A percentile compares a stretch with the other conserved stretches of the same genome.
These are phyloP conservation scores for Lethrus apterus DNA, from an alignment of 1,140 invertebrate species.

Conservation along the genomic window DNA sequence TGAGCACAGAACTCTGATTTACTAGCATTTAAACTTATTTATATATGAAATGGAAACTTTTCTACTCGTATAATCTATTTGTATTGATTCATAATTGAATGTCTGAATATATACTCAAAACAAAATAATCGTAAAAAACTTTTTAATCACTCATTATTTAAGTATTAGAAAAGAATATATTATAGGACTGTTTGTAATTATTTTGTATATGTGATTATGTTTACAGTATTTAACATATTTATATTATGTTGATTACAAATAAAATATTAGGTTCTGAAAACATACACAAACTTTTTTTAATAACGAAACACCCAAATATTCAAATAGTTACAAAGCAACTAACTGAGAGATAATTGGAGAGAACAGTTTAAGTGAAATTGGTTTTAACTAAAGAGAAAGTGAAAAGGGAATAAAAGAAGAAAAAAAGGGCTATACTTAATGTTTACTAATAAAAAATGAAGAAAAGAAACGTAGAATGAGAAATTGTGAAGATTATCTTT, in stretches of 20 bases:
- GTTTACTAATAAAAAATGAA: too few relatives aligned
- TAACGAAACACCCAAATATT: neutral
- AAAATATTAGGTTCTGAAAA: conserved; percentile 7
- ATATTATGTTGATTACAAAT: conserved; percentile 17
- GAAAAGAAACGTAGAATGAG: too few relatives aligned
- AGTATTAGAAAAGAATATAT: conserved; percentile 3
- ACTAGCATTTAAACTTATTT: neutral
- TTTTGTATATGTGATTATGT: conserved; percentile 20
- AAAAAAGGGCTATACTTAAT: too few relatives aligned
- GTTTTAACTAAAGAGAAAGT: too few relatives aligned
- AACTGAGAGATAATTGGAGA: too few relatives aligned
- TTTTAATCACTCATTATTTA: conserved; percentile 4
- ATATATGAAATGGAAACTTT: neutral
- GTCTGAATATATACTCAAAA: conserved; percentile 6
- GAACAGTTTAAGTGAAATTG: too few relatives aligned
- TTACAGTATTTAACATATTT: conserved; percentile 20
- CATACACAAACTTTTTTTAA: neutral
- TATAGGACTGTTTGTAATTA: conserved; percentile 13
- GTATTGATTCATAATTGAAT: conserved; percentile 6
- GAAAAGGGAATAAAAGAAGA: too few relatives aligned
- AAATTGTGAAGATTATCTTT: too few relatives aligned
- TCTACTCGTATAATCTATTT: conserved; percentile 7
- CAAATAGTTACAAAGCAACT: too few relatives aligned
- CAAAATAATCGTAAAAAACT: conserved; percentile 3
- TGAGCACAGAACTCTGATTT: conserved; percentile 18